phyloP scores from a whole-genome alignment of 2,888 invertebrate species.

The Ferdinandea cuprea region DNA sequence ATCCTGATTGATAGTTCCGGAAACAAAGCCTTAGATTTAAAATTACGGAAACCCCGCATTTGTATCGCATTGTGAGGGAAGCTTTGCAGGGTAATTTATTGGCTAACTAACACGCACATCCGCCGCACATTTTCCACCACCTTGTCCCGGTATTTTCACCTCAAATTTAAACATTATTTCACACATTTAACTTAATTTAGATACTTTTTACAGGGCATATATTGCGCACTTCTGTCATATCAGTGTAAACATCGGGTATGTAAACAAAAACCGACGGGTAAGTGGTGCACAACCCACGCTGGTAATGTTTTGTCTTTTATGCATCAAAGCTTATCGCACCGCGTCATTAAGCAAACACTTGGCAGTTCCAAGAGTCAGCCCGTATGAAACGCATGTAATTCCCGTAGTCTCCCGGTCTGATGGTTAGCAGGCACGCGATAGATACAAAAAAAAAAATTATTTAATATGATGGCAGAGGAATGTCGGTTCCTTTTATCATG shows the following conservation, averaged over 20 bases:
- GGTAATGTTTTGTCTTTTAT: slow-evolving; percentile 44
- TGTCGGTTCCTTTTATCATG: slow-evolving; percentile 52
- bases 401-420: slow-evolving; percentile 37
- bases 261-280: slow-evolving; percentile 15
- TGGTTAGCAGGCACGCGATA: slow-evolving; percentile 65
- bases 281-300: neutral
- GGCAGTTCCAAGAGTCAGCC: neutral
- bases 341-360: slow-evolving; percentile 54
- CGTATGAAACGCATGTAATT: slow-evolving; percentile 15
- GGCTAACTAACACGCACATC: slow-evolving; percentile 48
- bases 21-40: slow-evolving; percentile 18
- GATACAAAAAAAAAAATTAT: slow-evolving; percentile 42
- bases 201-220: slow-evolving; percentile 5
- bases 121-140: neutral
- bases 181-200: slow-evolving; percentile 61
- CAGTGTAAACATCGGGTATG: slow-evolving; percentile 32
- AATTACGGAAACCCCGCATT: slow-evolving; percentile 15
- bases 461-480: slow-evolving; percentile 13
- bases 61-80: neutral
- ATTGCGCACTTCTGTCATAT: slow-evolving; percentile 18
- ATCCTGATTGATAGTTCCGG: slow-evolving; percentile 45
- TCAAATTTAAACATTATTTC: slow-evolving; percentile 57
- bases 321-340: slow-evolving; percentile 42
- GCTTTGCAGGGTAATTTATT: slow-evolving; percentile 19
- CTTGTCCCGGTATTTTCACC: slow-evolving; percentile 26